These are phyloP conservation scores for Bombus breviceps DNA, from an alignment of 1,140 invertebrate genomes.

Conservation along the genomic window DNA sequence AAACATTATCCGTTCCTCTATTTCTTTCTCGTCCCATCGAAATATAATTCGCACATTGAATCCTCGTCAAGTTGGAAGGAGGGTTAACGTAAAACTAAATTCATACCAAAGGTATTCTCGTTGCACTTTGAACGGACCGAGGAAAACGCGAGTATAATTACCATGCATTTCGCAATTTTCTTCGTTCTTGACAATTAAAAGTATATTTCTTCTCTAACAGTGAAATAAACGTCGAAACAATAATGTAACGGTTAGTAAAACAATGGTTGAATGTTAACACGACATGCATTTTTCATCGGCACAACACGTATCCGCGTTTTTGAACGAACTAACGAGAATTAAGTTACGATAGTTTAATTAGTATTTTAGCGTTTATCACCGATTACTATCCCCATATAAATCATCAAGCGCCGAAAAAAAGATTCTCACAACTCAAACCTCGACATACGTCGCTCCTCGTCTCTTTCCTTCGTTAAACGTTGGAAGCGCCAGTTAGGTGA, in stretches of 20 bases:
- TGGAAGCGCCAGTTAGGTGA: neutral
- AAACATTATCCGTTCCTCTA: neutral
- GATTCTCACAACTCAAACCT: slow-evolving; percentile 20
- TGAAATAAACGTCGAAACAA: neutral
- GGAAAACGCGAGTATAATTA: slow-evolving; percentile 9
- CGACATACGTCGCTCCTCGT: slow-evolving; percentile 20
- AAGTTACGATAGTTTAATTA: slow-evolving; percentile 59
- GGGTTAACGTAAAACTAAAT: neutral
- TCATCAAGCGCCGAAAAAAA: slow-evolving; percentile 22
- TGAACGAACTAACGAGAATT: slow-evolving; percentile 36
- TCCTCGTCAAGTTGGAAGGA: too few relatives aligned
- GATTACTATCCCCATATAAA: slow-evolving; percentile 57
- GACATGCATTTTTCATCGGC: neutral
- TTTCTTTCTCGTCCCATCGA: too few relatives aligned
- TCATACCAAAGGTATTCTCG: neutral
- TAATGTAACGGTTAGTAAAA: neutral
- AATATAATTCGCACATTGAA: neutral
- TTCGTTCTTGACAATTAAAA: neutral
- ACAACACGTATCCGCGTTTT: neutral
- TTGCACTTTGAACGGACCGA: neutral
- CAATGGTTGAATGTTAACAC: neutral
- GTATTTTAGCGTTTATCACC: slow-evolving; percentile 25
- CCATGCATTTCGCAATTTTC: too few relatives aligned
- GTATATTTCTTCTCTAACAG: neutral
- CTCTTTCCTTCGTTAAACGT: slow-evolving; percentile 12